Percentiles rank a stretch among this genome's conserved stretches.
Evolutionary conservation across 1,140 invertebrate species (phyloP).

Genomic region (Macrobrachium nipponense): DNA sequence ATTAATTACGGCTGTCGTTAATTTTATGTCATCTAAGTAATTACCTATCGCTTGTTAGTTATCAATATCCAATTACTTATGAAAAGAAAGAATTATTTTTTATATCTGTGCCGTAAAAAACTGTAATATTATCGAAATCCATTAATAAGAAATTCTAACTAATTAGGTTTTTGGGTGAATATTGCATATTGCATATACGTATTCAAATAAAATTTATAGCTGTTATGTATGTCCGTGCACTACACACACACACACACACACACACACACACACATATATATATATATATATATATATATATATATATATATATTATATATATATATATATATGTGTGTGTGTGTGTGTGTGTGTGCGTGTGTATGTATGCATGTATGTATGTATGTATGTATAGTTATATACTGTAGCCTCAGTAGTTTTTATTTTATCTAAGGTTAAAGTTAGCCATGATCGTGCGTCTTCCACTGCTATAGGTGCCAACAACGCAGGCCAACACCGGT

Average conservation of each 20-base stretch:
- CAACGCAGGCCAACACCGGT: too few relatives aligned
- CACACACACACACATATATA: neutral
- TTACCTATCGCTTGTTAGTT: too few relatives aligned
- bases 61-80: too few relatives aligned
- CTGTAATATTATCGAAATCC: neutral
- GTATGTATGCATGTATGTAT: neutral
- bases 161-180: neutral
- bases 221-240: too few relatives aligned
- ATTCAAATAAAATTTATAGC: too few relatives aligned
- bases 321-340: neutral
- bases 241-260: too few relatives aligned
- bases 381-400: conserved; percentile 5
- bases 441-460: too few relatives aligned
- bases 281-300: neutral
- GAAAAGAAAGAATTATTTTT: too few relatives aligned
- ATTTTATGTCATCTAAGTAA: too few relatives aligned
- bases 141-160: neutral
- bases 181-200: neutral
- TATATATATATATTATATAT: conserved; percentile 5
- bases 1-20: too few relatives aligned
- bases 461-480: too few relatives aligned
- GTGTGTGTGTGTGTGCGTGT: neutral
- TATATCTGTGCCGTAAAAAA: neutral
- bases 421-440: too few relatives aligned
- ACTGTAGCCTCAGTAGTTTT: neutral